Evolutionary conservation across 2,797 vertebrate species (phyloP).

Genomic region (Odontamblyopus rebecca): DNA sequence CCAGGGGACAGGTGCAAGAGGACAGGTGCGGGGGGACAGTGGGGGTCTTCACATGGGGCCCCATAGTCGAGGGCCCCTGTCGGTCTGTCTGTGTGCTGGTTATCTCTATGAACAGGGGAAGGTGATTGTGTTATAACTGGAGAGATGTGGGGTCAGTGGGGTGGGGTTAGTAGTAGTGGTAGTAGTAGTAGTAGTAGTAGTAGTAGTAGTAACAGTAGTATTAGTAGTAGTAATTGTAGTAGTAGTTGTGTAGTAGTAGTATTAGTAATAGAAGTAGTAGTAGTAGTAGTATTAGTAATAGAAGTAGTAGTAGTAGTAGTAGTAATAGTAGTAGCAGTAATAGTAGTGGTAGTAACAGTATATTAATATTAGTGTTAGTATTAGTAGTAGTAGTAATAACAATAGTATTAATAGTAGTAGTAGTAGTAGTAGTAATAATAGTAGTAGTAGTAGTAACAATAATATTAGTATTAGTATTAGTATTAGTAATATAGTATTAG

Average conservation of each 20-base stretch:
- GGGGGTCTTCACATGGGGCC: slow-evolving; percentile 62
- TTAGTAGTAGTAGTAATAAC: not conserved
- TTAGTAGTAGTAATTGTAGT: not conserved
- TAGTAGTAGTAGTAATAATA: not conserved
- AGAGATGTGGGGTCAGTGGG: slow-evolving; percentile 3
- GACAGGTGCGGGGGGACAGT: slow-evolving; percentile 58
- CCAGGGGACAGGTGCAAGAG: slow-evolving; percentile 74
- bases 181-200: not conserved
- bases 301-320: not conserved
- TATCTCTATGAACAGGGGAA: slow-evolving; percentile 74
- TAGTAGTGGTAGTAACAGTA: no score
- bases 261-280: not conserved
- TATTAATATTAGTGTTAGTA: not conserved
- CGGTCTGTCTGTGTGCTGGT: slow-evolving; percentile 49
- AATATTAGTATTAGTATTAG: no score
- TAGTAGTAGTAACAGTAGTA: not conserved
- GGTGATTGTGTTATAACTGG: slow-evolving; percentile 18
- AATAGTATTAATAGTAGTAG: no score
- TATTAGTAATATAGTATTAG: not conserved
- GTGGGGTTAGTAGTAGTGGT: not conserved
- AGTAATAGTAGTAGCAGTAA: not conserved
- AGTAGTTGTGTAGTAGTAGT: not conserved
- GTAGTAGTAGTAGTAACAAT: not conserved
- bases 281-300: not conserved
- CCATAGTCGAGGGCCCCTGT: slow-evolving; percentile 54